Conservation (phyloP, 2,113 vertebrate genomes). For the Microcebus griseorufus region DNA sequence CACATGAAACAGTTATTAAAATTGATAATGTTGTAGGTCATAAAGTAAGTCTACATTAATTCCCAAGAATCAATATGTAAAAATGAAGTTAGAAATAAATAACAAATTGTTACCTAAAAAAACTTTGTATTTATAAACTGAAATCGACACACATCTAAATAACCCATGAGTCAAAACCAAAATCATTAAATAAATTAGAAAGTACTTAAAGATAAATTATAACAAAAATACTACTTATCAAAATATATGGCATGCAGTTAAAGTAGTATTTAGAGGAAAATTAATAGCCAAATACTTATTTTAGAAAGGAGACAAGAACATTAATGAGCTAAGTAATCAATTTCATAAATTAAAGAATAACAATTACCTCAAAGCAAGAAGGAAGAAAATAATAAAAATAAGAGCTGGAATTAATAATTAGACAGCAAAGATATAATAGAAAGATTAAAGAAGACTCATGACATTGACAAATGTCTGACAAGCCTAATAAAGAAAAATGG, state of each 20-base stretch:
- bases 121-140: not conserved
- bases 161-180: not conserved
- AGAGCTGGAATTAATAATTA: not conserved
- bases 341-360: not conserved
- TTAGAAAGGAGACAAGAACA: not conserved
- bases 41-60: not conserved
- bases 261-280: not conserved
- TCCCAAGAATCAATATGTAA: not conserved
- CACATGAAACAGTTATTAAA: not conserved
- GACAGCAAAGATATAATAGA: not conserved
- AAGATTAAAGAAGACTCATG: conserved; percentile 8
- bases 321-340: not conserved
- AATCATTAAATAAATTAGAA: not conserved
- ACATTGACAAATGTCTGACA: not conserved
- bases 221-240: not conserved
- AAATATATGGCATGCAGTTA: not conserved
- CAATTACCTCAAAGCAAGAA: not conserved
- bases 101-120: not conserved
- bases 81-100: not conserved
- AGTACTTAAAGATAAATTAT: not conserved
- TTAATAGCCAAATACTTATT: not conserved
- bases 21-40: not conserved
- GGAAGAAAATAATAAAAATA: not conserved
- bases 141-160: not conserved
- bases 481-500: not conserved